Conservation (phyloP, 2,888 invertebrate species). For the Malachius bipustulatus region DNA sequence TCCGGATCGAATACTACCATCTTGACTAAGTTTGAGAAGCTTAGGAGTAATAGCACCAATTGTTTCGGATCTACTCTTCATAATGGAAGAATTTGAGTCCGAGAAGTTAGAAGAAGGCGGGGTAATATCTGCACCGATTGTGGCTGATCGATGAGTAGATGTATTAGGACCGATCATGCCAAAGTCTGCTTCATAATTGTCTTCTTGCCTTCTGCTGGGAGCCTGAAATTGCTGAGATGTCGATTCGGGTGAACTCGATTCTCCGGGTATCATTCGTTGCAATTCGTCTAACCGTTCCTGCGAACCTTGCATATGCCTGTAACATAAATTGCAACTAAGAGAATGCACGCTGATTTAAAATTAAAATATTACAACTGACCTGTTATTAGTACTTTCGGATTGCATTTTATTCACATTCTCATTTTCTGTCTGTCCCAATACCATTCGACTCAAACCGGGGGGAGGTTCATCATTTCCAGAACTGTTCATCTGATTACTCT, state of each 20-base stretch:
- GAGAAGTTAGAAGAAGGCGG: slow-evolving; percentile 21
- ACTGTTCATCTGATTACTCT: slow-evolving; percentile 21
- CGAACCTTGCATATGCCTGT: slow-evolving; percentile 18
- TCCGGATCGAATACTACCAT: slow-evolving; percentile 10
- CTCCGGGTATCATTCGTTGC: slow-evolving; percentile 51
- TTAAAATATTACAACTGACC: too few species aligned
- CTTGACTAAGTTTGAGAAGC: slow-evolving; percentile 2
- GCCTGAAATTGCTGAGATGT: slow-evolving; percentile 17
- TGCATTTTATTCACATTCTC: too few species aligned
- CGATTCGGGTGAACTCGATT: slow-evolving; percentile 41
- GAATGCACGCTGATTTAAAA: too few species aligned
- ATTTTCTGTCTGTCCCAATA: slow-evolving; percentile 40
- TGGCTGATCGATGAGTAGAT: slow-evolving; percentile 32
- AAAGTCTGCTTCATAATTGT: slow-evolving; percentile 25
- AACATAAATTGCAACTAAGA: background rate
- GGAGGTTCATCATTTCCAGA: slow-evolving; percentile 43
- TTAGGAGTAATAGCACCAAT: slow-evolving; percentile 22
- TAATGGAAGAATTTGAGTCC: slow-evolving; percentile 7
- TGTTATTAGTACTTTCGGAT: too few species aligned
- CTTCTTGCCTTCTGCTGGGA: slow-evolving; percentile 18
- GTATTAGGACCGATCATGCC: slow-evolving; percentile 17
- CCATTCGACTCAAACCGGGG: slow-evolving; percentile 52
- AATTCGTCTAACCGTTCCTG: slow-evolving; percentile 41
- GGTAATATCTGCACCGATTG: slow-evolving; percentile 37
- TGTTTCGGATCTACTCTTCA: slow-evolving; percentile 25